Conservation (phyloP, 2,113 vertebrate genomes). For the Elgaria multicarinata region DNA sequence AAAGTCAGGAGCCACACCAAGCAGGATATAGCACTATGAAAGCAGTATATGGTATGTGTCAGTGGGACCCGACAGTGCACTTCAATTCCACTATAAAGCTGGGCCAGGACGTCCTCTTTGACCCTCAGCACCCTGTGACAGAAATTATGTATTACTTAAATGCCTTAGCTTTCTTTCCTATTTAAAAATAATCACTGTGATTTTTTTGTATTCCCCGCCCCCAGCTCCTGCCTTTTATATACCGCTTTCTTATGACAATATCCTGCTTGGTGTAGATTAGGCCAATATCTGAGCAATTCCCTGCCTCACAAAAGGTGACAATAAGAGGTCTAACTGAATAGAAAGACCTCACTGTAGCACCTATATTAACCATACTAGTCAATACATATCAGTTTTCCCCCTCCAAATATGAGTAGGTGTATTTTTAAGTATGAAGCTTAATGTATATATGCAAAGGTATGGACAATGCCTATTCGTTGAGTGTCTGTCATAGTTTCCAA, state of each 20-base stretch:
- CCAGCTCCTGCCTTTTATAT: no score
- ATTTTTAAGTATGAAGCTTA: background rate
- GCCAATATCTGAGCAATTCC: background rate
- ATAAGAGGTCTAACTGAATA: background rate
- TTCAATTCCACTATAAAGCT: no score
- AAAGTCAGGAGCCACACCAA: no score
- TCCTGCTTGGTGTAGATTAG: no score
- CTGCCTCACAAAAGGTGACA: background rate
- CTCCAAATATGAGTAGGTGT: background rate
- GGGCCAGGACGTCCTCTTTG: constrained; percentile 49
- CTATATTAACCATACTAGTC: background rate
- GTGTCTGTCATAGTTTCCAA: no score
- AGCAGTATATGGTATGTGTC: no score
- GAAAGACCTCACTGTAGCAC: no score
- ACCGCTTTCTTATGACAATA: no score
- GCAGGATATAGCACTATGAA: no score
- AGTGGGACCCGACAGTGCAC: no score
- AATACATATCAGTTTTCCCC: background rate
- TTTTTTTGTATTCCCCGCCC: no score
- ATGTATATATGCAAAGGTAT: background rate
- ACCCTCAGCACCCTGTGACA: constrained; percentile 55
- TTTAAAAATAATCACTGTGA: background rate
- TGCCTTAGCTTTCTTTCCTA: background rate
- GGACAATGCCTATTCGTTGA: background rate
- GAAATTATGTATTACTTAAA: background rate